A percentile compares a stretch with the other conserved stretches of the same genome.
Conservation (phyloP, 2,113 vertebrate species). For the Garra rufa region DNA sequence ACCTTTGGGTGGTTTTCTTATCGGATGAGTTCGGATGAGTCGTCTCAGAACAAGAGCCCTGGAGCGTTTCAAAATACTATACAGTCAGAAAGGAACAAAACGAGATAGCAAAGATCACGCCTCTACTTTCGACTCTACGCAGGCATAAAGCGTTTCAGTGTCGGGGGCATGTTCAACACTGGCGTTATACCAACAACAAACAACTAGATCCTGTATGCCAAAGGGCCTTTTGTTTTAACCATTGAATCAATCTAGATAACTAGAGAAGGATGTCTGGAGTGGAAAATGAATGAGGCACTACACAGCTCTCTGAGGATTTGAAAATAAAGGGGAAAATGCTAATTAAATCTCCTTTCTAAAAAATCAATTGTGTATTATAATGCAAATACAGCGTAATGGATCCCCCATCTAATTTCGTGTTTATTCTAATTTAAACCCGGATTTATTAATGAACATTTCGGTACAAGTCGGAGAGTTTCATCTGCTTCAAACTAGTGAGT, state of each 20-base stretch:
- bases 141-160: conserved; percentile 45
- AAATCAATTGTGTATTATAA: conserved; percentile 72
- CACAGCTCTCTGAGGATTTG: conserved; percentile 19
- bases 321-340: conserved; percentile 59
- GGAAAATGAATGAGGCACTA: conserved; percentile 61
- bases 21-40: background rate
- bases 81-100: conserved; percentile 19
- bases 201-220: conserved; percentile 52
- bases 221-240: conserved; percentile 60
- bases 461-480: conserved; percentile 31
- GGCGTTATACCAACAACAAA: conserved; percentile 16
- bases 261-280: conserved; percentile 58
- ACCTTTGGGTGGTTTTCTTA: conserved; percentile 8
- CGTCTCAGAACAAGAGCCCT: conserved; percentile 23
- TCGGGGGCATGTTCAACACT: conserved; percentile 28
- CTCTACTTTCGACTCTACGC: conserved; percentile 48
- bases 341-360: conserved; percentile 68
- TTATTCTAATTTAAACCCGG: conserved; percentile 58
- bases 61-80: conserved; percentile 21
- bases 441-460: conserved; percentile 61
- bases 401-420: conserved; percentile 55
- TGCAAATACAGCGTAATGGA: conserved; percentile 68
- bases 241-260: conserved; percentile 71
- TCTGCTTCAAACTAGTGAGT: conserved; percentile 47
- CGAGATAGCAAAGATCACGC: conserved; percentile 21